A percentile compares a stretch with the other conserved stretches of the same genome.
These are phyloP conservation scores for Hippocampus comes DNA, from an alignment of 2,113 vertebrate genomes.

Conservation along the genomic window DNA sequence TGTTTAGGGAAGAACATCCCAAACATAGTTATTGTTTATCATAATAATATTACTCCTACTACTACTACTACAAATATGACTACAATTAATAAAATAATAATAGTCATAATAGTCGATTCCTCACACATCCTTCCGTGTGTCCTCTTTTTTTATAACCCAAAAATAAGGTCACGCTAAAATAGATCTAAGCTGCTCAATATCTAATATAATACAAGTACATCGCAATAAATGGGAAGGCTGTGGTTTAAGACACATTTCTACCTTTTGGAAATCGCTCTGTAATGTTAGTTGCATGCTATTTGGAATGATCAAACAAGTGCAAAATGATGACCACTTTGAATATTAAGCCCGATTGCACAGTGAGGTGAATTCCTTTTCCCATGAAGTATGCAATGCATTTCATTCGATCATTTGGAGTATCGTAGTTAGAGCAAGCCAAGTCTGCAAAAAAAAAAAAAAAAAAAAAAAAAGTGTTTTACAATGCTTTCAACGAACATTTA, in stretches of 20 bases:
- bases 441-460: conserved; percentile 26
- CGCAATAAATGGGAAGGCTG: neutral
- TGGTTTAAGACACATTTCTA: neutral
- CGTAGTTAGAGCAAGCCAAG: conserved; percentile 9
- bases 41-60: conserved; percentile 20
- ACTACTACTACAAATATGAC: no score
- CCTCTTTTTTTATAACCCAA: no score
- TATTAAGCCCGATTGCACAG: conserved; percentile 20
- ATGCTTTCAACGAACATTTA: conserved; percentile 24
- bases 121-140: no score
- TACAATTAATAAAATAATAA: no score
- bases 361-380: conserved; percentile 22
- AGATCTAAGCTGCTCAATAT: no score
- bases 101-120: no score
- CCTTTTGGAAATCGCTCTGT: conserved; percentile 8
- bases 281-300: conserved; percentile 32
- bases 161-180: no score
- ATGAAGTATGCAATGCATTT: conserved; percentile 26
- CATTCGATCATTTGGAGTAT: conserved; percentile 13
- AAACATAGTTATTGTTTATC: conserved; percentile 64
- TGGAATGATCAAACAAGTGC: conserved; percentile 31
- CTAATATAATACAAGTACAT: conserved; percentile 13
- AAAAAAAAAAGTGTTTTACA: conserved; percentile 18
- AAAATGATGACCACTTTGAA: conserved; percentile 30
- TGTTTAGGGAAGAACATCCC: conserved; percentile 60